phyloP scores from a whole-genome alignment of 2,113 vertebrate species.

The Thunnus thynnus region DNA sequence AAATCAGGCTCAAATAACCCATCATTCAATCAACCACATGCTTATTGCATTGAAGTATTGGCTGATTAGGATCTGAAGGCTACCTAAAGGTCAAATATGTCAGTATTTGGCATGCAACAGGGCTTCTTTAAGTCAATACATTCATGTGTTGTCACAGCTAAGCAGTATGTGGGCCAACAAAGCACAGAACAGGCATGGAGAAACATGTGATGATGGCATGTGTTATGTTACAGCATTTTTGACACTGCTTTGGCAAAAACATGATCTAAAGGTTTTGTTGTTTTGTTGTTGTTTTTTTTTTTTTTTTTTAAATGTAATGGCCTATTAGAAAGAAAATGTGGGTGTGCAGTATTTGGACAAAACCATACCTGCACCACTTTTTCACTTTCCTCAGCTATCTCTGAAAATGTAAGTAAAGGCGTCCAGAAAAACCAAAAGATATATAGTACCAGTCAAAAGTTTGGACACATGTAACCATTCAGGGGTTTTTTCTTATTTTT shows the following conservation, averaged over 20 bases:
- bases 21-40: not conserved
- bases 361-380: no score
- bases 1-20: not conserved
- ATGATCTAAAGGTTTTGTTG: no score
- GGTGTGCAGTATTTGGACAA: no score
- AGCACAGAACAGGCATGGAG: not conserved
- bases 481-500: no score
- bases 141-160: not conserved
- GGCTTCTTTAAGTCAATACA: constrained; percentile 15
- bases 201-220: not conserved
- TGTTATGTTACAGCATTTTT: not conserved
- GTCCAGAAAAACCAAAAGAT: no score
- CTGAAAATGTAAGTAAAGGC: no score
- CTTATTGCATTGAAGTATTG: not conserved
- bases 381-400: no score
- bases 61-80: constrained; percentile 1
- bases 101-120: constrained; percentile 9
- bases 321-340: no score
- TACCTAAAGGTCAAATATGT: constrained; percentile 16
- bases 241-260: not conserved
- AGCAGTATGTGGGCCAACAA: constrained; percentile 2
- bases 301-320: no score
- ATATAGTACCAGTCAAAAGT: no score
- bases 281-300: no score
- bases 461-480: no score